Conservation (phyloP, 2,888 invertebrate genomes). For the Dorcus parallelipipedus region DNA sequence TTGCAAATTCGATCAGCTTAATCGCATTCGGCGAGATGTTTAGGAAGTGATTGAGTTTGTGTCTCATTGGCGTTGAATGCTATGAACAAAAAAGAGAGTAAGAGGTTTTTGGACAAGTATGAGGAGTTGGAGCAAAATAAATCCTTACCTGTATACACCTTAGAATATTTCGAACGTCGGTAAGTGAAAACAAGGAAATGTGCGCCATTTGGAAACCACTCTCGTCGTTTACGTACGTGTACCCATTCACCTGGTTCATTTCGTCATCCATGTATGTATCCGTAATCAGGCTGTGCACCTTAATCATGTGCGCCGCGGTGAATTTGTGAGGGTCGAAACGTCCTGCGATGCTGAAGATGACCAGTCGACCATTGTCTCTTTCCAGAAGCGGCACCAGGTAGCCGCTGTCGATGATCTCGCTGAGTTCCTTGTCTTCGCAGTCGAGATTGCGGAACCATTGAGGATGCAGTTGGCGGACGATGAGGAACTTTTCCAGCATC, state of each 20-base stretch:
- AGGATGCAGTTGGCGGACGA: constrained; percentile 79
- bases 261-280: constrained; percentile 84
- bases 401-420: constrained; percentile 77
- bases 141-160: constrained; percentile 68
- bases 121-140: no score
- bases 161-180: constrained; percentile 72
- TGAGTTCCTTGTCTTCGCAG: constrained; percentile 72
- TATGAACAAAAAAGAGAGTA: constrained; percentile 44
- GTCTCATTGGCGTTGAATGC: constrained; percentile 88
- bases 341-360: constrained; percentile 78
- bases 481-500: constrained; percentile 83
- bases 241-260: constrained; percentile 77
- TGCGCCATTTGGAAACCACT: constrained; percentile 81
- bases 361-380: constrained; percentile 73
- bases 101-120: no score
- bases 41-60: constrained; percentile 83
- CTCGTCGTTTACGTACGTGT: constrained; percentile 80
- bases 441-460: constrained; percentile 83
- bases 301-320: constrained; percentile 80
- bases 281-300: constrained; percentile 80
- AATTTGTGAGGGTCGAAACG: constrained; percentile 49
- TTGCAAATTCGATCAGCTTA: constrained; percentile 78
- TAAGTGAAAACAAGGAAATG: constrained; percentile 76
- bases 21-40: constrained; percentile 80
- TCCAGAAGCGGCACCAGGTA: constrained; percentile 72